phyloP scores from a whole-genome alignment of 2,888 invertebrate genomes.

The Athalia rosae region DNA sequence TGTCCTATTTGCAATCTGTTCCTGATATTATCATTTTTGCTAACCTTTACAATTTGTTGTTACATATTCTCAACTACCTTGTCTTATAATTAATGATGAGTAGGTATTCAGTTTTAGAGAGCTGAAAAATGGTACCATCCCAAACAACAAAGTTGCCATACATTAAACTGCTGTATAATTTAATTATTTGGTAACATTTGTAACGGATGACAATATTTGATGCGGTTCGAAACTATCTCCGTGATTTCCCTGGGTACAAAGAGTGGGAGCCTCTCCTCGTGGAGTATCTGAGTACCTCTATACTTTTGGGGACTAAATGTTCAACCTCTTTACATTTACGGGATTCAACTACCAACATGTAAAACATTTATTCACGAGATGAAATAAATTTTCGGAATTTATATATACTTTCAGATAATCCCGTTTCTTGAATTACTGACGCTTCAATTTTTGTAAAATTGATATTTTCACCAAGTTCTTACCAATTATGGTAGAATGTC shows the following conservation, averaged over 20 bases:
- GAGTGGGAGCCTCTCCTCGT: neutral
- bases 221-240: neutral
- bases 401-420: slow-evolving; percentile 34
- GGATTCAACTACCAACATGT: slow-evolving; percentile 24
- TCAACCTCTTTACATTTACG: slow-evolving; percentile 17
- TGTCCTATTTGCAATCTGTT: neutral
- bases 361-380: slow-evolving; percentile 26
- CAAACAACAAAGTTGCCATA: neutral
- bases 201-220: neutral
- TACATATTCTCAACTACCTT: neutral
- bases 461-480: neutral
- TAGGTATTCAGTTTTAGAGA: too few species aligned
- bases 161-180: neutral
- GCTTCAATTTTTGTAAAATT: neutral
- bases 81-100: slow-evolving; percentile 6
- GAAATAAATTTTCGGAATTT: slow-evolving; percentile 30
- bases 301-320: neutral
- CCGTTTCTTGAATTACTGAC: neutral
- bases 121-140: neutral
- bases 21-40: neutral
- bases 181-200: neutral
- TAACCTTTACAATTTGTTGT: neutral
- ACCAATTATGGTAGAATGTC: too few species aligned
- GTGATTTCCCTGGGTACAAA: slow-evolving; percentile 4
- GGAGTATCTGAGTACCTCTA: slow-evolving; percentile 16